These are phyloP conservation scores for Leptinotarsa haldemani DNA, from an alignment of 2,888 invertebrate species.

Conservation along the genomic window DNA sequence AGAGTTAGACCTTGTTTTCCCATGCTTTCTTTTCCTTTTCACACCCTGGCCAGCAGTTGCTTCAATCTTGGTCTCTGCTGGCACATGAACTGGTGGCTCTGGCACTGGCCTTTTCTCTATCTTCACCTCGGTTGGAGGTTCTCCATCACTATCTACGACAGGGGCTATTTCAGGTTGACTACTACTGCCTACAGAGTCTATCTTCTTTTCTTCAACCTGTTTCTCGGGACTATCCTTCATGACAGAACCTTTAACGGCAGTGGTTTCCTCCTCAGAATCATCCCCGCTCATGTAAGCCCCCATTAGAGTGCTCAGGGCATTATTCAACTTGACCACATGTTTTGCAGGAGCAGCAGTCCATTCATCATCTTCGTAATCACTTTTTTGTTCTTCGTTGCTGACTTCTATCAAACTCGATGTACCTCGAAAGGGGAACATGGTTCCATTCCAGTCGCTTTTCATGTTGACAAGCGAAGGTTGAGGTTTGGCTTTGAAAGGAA, in stretches of 20 bases:
- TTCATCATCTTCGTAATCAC: conserved; percentile 61
- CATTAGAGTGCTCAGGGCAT: conserved; percentile 70
- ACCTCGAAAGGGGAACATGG: conserved; percentile 62
- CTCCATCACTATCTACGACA: conserved; percentile 61
- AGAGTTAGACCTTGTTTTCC: conserved; percentile 34
- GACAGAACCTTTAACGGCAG: neutral
- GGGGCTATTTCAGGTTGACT: neutral
- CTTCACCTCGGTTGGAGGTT: conserved; percentile 68
- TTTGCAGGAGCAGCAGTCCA: conserved; percentile 47
- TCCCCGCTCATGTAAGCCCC: conserved; percentile 72
- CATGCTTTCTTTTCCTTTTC: conserved; percentile 37
- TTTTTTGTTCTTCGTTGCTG: conserved; percentile 50
- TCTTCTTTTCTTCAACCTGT: neutral
- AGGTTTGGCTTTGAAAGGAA: conserved; percentile 25
- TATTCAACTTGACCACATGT: conserved; percentile 63
- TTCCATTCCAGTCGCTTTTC: conserved; percentile 62
- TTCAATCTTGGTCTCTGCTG: conserved; percentile 27
- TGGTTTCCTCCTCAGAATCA: conserved; percentile 44
- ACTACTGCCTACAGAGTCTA: neutral
- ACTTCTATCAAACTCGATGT: conserved; percentile 55
- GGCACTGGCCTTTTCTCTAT: conserved; percentile 57
- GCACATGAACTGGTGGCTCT: conserved; percentile 31
- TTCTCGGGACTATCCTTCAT: neutral
- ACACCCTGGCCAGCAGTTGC: neutral
- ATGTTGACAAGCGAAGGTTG: conserved; percentile 58